phyloP scores from a whole-genome alignment of 2,113 vertebrate species.

The Columbina picui region DNA sequence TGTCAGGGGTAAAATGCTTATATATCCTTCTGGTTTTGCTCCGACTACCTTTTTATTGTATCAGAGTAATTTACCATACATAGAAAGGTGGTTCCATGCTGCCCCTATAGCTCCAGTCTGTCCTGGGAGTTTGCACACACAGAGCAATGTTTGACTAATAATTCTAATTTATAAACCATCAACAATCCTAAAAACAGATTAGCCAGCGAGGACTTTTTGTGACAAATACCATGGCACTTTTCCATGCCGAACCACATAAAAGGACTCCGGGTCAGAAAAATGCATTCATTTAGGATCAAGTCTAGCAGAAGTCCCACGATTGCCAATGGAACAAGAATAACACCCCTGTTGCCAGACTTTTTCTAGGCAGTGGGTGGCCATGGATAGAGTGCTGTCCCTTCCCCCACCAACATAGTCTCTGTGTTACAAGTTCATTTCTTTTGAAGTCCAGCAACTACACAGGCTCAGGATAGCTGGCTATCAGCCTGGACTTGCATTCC shows the following conservation, averaged over 20 bases:
- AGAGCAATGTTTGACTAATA: constrained; percentile 54
- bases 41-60: background rate
- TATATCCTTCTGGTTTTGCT: background rate
- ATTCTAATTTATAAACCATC: constrained; percentile 69
- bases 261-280: constrained; percentile 66
- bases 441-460: constrained; percentile 38
- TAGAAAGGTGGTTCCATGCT: background rate
- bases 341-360: constrained; percentile 69
- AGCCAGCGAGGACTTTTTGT: constrained; percentile 58
- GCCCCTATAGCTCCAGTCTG: background rate
- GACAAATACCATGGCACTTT: constrained; percentile 69
- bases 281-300: constrained; percentile 74
- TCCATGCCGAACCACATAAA: constrained; percentile 71
- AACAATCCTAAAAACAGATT: constrained; percentile 71
- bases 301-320: constrained; percentile 67
- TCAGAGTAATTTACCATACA: background rate
- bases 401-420: constrained; percentile 55
- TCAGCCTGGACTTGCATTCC: constrained; percentile 32
- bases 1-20: background rate
- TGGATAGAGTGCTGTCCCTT: constrained; percentile 44
- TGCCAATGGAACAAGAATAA: constrained; percentile 73
- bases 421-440: constrained; percentile 53
- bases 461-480: constrained; percentile 32
- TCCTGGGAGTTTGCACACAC: constrained; percentile 10
- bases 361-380: constrained; percentile 72